Conservation (phyloP, 2,113 vertebrate genomes). For the Lasiurus cinereus region DNA sequence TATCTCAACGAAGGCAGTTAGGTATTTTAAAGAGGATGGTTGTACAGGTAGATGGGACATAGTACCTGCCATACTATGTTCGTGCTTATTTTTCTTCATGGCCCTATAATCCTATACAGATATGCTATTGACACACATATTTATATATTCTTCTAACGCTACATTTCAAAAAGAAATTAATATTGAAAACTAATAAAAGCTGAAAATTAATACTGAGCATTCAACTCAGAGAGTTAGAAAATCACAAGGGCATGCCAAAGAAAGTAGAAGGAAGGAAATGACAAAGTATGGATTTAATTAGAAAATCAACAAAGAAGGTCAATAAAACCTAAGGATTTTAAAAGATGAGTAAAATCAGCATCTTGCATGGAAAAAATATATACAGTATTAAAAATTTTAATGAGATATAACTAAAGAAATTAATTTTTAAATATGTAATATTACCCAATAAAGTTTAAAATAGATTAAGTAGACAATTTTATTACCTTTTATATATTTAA, state of each 20-base stretch:
- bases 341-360: constrained; percentile 17
- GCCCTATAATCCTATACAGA: too few species aligned
- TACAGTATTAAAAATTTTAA: neutral
- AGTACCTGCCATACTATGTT: too few species aligned
- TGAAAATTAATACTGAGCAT: neutral
- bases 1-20: too few species aligned
- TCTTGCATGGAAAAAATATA: neutral
- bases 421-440: neutral
- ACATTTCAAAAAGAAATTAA: neutral
- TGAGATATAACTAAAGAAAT: neutral
- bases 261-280: constrained; percentile 9
- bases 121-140: too few species aligned
- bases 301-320: constrained; percentile 17
- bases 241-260: neutral
- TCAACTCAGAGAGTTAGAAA: neutral
- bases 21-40: neutral
- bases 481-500: neutral
- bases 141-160: neutral
- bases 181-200: neutral
- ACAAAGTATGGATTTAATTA: neutral
- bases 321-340: constrained; percentile 23
- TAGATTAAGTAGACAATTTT: neutral
- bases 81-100: too few species aligned
- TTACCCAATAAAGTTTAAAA: constrained; percentile 45
- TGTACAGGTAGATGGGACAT: too few species aligned